Conservation (phyloP, 2,888 invertebrate genomes). For the Drosophila basisetae region DNA sequence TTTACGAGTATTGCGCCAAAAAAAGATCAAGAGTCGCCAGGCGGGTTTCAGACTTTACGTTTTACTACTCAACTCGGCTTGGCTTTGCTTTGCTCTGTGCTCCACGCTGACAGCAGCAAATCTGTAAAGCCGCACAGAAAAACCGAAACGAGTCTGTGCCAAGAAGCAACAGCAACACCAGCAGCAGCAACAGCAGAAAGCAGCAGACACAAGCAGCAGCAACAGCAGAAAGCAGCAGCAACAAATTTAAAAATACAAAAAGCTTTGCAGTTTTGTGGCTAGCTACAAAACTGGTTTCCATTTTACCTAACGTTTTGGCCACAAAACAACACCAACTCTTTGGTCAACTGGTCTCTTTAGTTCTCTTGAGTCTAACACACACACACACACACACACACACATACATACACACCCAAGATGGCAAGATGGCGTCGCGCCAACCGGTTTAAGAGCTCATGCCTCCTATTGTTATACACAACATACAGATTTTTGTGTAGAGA, state of each 20-base stretch:
- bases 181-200: slow-evolving; percentile 5
- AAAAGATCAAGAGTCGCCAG: slow-evolving; percentile 37
- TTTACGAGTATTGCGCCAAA: slow-evolving; percentile 40
- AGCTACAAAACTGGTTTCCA: slow-evolving; percentile 61
- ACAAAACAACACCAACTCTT: slow-evolving; percentile 43
- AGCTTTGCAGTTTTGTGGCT: slow-evolving; percentile 53
- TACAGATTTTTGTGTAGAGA: slow-evolving; percentile 42
- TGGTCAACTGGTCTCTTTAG: slow-evolving; percentile 34
- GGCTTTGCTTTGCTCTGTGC: slow-evolving; percentile 5
- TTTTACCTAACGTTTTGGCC: slow-evolving; percentile 1
- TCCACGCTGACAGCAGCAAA: slow-evolving; percentile 29
- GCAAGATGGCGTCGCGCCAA: slow-evolving; percentile 73
- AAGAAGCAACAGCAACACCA: slow-evolving; percentile 1
- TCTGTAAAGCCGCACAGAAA: slow-evolving; percentile 30
- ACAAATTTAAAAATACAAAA: slow-evolving; percentile 19
- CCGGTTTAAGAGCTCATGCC: slow-evolving; percentile 64
- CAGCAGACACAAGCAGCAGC: background rate
- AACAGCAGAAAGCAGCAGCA: slow-evolving; percentile 5
- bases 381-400: slow-evolving; percentile 8
- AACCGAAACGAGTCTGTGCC: slow-evolving; percentile 36
- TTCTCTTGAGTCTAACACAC: slow-evolving; percentile 66
- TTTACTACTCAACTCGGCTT: slow-evolving; percentile 13
- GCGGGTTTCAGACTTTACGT: slow-evolving; percentile 13
- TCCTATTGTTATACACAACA: slow-evolving; percentile 58
- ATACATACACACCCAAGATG: slow-evolving; percentile 26